phyloP scores from a whole-genome alignment of 2,113 vertebrate genomes.

The Edolisoma coerulescens region DNA sequence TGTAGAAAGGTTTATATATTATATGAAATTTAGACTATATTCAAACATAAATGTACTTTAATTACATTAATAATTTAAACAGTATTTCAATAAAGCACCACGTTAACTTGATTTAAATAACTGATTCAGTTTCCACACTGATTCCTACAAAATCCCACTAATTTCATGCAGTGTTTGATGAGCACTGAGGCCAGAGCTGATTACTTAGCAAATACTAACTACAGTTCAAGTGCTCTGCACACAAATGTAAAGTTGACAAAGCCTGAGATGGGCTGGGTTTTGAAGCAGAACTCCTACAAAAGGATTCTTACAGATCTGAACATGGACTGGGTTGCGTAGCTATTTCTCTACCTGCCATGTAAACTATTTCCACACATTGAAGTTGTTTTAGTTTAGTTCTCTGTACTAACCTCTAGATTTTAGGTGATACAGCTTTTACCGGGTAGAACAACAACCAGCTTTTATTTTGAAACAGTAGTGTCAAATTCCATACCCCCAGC shows the following conservation, averaged over 20 bases:
- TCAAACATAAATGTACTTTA: not conserved
- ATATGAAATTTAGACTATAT: not conserved
- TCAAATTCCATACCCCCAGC: not conserved
- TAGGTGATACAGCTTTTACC: not conserved
- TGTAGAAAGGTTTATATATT: not conserved
- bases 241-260: not conserved
- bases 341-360: not conserved
- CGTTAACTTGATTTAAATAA: not conserved
- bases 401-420: not conserved
- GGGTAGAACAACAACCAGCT: not conserved
- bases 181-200: not conserved
- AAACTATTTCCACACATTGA: not conserved
- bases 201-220: not conserved
- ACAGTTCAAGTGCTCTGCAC: not conserved
- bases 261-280: not conserved
- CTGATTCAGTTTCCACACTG: not conserved
- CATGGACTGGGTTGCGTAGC: not conserved
- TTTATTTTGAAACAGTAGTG: not conserved
- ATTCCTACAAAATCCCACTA: not conserved
- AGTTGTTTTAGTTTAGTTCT: not conserved
- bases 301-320: not conserved
- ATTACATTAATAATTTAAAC: conserved; percentile 5
- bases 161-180: not conserved
- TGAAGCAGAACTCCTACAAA: not conserved
- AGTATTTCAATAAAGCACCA: not conserved